These are phyloP conservation scores for Ceryle rudis DNA, from an alignment of 2,797 vertebrate species.

Conservation along the genomic window DNA sequence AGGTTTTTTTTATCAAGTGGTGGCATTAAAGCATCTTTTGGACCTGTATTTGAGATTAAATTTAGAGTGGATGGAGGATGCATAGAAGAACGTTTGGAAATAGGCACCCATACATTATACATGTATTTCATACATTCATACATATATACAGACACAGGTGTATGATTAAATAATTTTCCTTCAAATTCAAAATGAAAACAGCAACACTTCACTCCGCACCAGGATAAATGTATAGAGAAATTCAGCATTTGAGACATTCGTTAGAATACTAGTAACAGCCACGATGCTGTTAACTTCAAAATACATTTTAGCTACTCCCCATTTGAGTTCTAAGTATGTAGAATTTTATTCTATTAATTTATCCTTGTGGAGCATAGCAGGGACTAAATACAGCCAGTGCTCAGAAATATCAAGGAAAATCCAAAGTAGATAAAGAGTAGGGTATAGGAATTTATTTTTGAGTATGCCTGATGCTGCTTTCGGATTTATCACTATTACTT, in stretches of 20 bases:
- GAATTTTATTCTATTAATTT: not conserved
- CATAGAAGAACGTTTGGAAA: not conserved
- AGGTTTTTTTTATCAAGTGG: not conserved
- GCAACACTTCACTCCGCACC: not conserved
- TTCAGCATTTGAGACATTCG: not conserved
- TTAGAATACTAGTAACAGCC: not conserved
- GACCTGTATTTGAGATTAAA: not conserved
- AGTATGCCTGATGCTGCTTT: not conserved
- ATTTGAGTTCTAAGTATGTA: not conserved
- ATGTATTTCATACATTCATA: not conserved
- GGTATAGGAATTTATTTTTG: not conserved
- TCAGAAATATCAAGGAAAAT: slow-evolving; percentile 6
- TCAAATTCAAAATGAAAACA: not conserved
- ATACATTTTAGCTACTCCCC: not conserved
- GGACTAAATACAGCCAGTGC: not conserved
- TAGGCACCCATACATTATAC: not conserved
- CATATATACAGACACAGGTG: not conserved
- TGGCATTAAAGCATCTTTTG: not conserved
- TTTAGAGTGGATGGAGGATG: not conserved
- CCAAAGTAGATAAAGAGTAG: not conserved
- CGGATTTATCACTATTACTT: not conserved
- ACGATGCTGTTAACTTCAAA: not conserved
- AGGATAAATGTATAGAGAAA: not conserved
- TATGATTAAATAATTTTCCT: not conserved
- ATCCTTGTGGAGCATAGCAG: not conserved